phyloP scores from a whole-genome alignment of 2,888 invertebrate genomes.

The Sipha maydis region DNA sequence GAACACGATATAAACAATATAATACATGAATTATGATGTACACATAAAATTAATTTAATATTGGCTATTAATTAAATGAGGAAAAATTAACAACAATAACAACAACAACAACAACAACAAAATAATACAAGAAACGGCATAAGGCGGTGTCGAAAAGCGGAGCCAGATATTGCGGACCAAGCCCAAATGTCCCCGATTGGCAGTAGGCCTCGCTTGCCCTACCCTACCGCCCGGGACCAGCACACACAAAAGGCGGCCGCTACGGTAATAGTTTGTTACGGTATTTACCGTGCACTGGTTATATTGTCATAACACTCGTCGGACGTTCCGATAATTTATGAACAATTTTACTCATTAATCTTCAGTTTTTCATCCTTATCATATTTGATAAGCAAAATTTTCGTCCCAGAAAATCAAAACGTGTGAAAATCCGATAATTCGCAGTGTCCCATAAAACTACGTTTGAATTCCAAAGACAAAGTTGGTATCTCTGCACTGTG shows the following conservation, averaged over 20 bases:
- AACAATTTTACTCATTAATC: neutral
- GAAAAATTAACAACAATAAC: slow-evolving; percentile 19
- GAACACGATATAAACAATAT: slow-evolving; percentile 23
- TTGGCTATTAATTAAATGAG: neutral
- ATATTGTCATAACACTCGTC: neutral
- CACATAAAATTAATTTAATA: neutral
- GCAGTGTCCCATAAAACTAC: neutral
- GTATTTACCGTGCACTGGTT: slow-evolving; percentile 47
- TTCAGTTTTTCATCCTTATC: neutral
- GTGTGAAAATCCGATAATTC: neutral
- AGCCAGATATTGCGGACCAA: slow-evolving; percentile 60
- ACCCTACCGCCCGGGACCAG: slow-evolving; percentile 59
- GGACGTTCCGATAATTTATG: neutral
- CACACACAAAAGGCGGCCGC: slow-evolving; percentile 58
- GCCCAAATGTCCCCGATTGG: slow-evolving; percentile 61
- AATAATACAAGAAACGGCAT: slow-evolving; percentile 29
- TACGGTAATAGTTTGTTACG: slow-evolving; percentile 53
- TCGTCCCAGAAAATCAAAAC: neutral
- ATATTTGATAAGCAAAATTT: neutral
- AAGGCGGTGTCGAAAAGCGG: slow-evolving; percentile 61
- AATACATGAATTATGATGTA: neutral
- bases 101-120: slow-evolving; percentile 9
- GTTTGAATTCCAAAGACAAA: neutral
- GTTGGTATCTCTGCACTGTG: slow-evolving; percentile 35
- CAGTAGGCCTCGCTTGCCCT: slow-evolving; percentile 62